Conservation (phyloP, 2,888 invertebrate genomes). For the Dusona sp. region DNA sequence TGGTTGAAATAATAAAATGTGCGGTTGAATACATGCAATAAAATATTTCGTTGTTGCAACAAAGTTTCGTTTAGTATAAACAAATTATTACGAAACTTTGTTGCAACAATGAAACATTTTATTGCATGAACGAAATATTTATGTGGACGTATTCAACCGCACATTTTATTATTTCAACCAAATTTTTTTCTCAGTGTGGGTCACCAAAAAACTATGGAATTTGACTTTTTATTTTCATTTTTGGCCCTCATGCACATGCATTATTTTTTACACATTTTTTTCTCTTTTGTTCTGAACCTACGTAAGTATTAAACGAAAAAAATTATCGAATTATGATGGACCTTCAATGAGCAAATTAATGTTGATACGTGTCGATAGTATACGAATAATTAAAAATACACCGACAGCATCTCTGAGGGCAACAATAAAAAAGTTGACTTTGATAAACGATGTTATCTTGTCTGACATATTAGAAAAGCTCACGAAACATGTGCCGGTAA, state of each 20-base stretch:
- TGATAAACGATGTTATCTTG: slow-evolving; percentile 41
- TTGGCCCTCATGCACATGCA: background rate
- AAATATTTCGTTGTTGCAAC: too few species aligned
- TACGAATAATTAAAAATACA: background rate
- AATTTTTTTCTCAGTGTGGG: too few species aligned
- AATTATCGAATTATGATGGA: background rate
- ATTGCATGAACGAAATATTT: too few species aligned
- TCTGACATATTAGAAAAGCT: slow-evolving; percentile 52
- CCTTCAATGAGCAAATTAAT: background rate
- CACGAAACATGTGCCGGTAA: slow-evolving; percentile 42
- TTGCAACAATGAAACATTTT: too few species aligned
- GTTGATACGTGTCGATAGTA: too few species aligned
- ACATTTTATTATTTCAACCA: too few species aligned
- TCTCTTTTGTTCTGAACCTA: background rate
- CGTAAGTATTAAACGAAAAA: background rate
- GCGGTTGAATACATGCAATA: too few species aligned
- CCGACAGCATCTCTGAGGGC: background rate
- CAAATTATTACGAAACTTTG: too few species aligned
- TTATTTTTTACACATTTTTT: background rate
- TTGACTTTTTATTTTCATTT: background rate
- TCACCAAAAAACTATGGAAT: too few species aligned
- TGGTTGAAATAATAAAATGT: too few species aligned
- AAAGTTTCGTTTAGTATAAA: too few species aligned
- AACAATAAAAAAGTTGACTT: background rate
- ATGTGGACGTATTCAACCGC: too few species aligned